Evolutionary conservation across 2,113 vertebrate genomes (phyloP), one percentile per base, ranked within the genome.

Genomic region (Brachyhypopomus gauderio): DNA sequence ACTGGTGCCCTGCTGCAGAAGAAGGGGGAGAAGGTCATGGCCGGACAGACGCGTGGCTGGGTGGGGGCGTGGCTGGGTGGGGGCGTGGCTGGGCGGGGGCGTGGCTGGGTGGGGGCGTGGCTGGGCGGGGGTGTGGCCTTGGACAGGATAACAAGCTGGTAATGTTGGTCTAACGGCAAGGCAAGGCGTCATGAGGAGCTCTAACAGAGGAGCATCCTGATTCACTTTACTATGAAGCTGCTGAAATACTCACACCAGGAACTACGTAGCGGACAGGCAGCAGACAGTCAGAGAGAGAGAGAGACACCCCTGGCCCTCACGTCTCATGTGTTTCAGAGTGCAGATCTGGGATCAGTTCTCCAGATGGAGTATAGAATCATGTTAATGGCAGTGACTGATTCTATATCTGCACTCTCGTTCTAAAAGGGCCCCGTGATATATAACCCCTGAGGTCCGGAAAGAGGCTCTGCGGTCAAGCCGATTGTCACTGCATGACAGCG

Each of bases 1-100:
- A 78, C 70, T 77, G 70, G 67, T 62, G 73, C 73, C 78, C 12
- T 73, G 12, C 62, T 81, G 83, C 63, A 81, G 30, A 73, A 38
- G 30, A 30, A 30, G 30, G 30, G 30, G 30, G 30, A n/a, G 30
- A 30, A 3, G 30, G 30, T 30, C 30, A 30, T 30, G 30, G 30
- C 30, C 30, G 30, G 30, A 3, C 3, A 3, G 30, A 3, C 2
- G 30, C 30, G 30, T 30, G n/a, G n/a, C n/a, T n/a, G n/a, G 30
- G 30, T 30, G 30, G 30, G 30, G 30, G 30, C 30, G 30, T 30
- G n/a, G n/a, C n/a, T n/a, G n/a, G 30, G 30, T 30, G 30, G 30
- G 30, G 30, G 30, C 30, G 30, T 30, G n/a, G n/a, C n/a, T n/a
- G n/a, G n/a, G n/a, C n/a, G n/a, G n/a, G 30, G 30, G 1, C 30